Percentiles rank a stretch among this genome's conserved stretches.
These are phyloP conservation scores for Oryctolagus cuniculus DNA, from an alignment of 2,113 vertebrate genomes.

Conservation along the genomic window DNA sequence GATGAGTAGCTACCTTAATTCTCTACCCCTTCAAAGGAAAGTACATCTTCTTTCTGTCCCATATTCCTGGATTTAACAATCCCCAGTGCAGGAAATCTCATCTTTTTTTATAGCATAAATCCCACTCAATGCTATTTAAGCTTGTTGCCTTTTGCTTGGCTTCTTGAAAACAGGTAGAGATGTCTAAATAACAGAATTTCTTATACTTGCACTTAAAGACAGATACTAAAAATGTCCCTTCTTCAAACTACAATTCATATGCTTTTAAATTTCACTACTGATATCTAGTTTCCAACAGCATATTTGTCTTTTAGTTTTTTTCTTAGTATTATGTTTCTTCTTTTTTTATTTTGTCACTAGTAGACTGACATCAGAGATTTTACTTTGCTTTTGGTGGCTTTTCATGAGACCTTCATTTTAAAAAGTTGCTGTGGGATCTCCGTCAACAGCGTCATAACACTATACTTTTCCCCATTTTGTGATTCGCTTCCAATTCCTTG, in stretches of 20 bases:
- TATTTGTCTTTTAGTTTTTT: constrained; percentile 31
- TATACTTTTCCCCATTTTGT: neutral
- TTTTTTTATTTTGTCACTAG: neutral
- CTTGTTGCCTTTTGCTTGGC: constrained; percentile 66
- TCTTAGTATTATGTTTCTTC: neutral
- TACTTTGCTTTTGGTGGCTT: constrained; percentile 40
- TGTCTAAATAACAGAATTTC: constrained; percentile 72
- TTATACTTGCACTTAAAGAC: neutral
- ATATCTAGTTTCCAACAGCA: constrained; percentile 15
- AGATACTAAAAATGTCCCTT: constrained; percentile 32
- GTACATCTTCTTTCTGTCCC: constrained; percentile 64
- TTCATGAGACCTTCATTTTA: neutral
- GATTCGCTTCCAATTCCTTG: neutral
- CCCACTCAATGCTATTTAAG: constrained; percentile 70
- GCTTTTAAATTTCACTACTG: neutral
- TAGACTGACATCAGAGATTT: neutral
- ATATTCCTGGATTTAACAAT: constrained; percentile 78
- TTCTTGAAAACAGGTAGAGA: constrained; percentile 62
- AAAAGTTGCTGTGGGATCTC: neutral
- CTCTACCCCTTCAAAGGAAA: constrained; percentile 72
- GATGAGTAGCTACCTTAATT: constrained; percentile 78
- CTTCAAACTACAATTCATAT: neutral
- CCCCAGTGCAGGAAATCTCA: constrained; percentile 69
- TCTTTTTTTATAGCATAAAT: constrained; percentile 75
- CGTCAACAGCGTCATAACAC: neutral